Evolutionary conservation across 2,113 vertebrate species (phyloP).

Genomic region (Anas platyrhynchos): DNA sequence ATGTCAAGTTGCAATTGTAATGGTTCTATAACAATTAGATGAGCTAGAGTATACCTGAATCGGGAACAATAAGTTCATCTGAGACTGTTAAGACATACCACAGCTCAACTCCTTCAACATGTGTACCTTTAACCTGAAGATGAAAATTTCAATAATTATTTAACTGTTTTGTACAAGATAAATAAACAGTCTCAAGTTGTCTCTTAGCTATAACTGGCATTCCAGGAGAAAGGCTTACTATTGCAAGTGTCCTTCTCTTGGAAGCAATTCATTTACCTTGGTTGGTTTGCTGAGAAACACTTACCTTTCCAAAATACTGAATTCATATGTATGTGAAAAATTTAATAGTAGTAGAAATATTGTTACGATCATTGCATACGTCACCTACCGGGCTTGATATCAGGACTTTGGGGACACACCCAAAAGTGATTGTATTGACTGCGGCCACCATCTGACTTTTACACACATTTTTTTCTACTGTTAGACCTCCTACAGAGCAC

Average conservation of each 20-base stretch:
- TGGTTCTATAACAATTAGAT: not conserved
- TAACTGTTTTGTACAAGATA: not conserved
- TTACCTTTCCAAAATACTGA: not conserved
- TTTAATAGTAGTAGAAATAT: not conserved
- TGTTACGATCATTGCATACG: not conserved
- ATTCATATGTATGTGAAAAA: not conserved
- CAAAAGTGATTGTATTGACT: not conserved
- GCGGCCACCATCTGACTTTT: not conserved
- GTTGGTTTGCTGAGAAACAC: not conserved
- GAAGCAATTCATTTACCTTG: not conserved
- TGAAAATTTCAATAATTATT: not conserved
- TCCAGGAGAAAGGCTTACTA: not conserved
- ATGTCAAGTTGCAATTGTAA: not conserved
- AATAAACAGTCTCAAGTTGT: not conserved
- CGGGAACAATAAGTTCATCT: not conserved
- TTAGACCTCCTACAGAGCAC: conserved; percentile 1
- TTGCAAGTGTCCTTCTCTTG: not conserved
- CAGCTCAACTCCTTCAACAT: rapidly evolving
- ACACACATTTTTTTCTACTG: not conserved
- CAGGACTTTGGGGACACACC: not conserved
- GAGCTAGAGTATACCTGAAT: not conserved
- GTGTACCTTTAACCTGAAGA: not conserved
- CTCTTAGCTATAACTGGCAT: not conserved
- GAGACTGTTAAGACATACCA: not conserved
- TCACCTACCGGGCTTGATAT: not conserved